These are phyloP conservation scores for Lamprotornis superbus DNA, from an alignment of 2,113 vertebrate genomes.

Conservation along the genomic window DNA sequence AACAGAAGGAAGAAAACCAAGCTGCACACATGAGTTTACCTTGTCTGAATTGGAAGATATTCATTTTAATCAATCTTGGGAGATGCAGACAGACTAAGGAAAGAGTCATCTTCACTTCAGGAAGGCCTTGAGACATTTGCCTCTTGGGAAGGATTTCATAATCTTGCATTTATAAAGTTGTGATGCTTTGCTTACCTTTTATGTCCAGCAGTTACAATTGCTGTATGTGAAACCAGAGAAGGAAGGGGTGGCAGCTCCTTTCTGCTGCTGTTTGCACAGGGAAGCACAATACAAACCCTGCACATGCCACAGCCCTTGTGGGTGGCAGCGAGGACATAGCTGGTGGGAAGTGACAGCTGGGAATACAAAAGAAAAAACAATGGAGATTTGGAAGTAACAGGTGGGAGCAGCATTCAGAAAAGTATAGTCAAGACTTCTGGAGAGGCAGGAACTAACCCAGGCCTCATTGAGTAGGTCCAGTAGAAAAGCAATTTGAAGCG, in stretches of 20 bases:
- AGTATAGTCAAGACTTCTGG: neutral
- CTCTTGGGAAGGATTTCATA: neutral
- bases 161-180: neutral
- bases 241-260: neutral
- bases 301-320: neutral
- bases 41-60: neutral
- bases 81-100: neutral
- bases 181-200: neutral
- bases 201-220: neutral
- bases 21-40: neutral
- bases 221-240: neutral
- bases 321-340: neutral
- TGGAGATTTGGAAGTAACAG: neutral
- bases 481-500: neutral
- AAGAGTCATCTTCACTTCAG: neutral
- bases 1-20: neutral
- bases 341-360: conserved; percentile 14
- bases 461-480: neutral
- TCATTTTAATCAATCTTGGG: neutral
- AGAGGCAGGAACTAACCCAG: neutral
- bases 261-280: neutral
- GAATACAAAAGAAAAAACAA: neutral
- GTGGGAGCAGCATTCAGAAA: neutral
- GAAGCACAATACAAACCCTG: neutral
- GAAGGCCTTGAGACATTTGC: neutral